A percentile compares a stretch with the other conserved stretches of the same genome.
phyloP scores from a whole-genome alignment of 2,797 vertebrate species.

The Poeciliopsis turneri region DNA sequence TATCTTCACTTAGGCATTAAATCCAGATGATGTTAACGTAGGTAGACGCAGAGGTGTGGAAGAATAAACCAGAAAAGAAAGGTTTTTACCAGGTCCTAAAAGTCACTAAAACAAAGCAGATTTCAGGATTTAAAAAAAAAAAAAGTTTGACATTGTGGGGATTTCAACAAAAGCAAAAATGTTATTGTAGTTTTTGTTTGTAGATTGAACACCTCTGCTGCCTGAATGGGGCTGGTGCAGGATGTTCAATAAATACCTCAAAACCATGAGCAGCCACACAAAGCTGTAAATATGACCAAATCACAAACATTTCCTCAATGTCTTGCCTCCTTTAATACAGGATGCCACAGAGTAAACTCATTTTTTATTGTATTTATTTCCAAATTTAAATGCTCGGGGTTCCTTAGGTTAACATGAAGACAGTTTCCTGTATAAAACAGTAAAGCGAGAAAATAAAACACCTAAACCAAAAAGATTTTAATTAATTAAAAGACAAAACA shows the following conservation, averaged over 20 bases:
- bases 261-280: constrained; percentile 53
- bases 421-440: neutral
- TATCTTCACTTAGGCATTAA: constrained; percentile 36
- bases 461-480: neutral
- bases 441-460: neutral
- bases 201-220: neutral
- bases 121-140: no score
- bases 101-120: neutral
- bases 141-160: neutral
- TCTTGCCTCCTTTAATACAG: constrained; percentile 55
- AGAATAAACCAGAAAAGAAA: constrained; percentile 22
- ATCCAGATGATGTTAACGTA: constrained; percentile 40
- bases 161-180: neutral
- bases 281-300: constrained; percentile 62
- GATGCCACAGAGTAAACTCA: constrained; percentile 48
- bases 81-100: constrained; percentile 53
- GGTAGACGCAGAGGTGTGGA: constrained; percentile 48
- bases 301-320: constrained; percentile 64
- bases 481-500: neutral
- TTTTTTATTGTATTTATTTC: constrained; percentile 28
- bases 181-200: neutral
- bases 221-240: constrained; percentile 17
- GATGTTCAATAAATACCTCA: constrained; percentile 36
- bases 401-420: neutral
- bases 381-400: constrained; percentile 31